Percentiles rank a stretch among this genome's conserved stretches.
phyloP scores from a whole-genome alignment of 92 coral and sea anemone species.

The Epizoanthus ramosus region DNA sequence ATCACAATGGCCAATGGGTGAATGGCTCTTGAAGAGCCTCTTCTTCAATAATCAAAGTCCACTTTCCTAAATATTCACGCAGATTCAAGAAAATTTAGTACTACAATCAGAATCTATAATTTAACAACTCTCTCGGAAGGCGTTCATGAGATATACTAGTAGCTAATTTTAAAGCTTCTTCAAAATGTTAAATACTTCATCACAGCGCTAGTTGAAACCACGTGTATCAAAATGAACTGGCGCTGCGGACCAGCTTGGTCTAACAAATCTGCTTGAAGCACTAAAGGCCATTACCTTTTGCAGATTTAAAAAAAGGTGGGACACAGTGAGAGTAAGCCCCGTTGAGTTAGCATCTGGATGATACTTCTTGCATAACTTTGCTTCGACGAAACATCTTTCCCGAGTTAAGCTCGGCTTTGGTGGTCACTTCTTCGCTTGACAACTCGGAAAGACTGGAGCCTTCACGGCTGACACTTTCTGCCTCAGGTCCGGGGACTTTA shows the following conservation, averaged over 20 bases:
- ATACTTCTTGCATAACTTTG: conserved; percentile 94
- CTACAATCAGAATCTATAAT: too few relatives aligned
- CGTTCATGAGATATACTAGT: too few relatives aligned
- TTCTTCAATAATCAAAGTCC: too few relatives aligned
- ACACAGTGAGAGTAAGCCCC: conserved; percentile 99
- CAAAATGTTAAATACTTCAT: too few relatives aligned
- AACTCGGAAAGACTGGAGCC: conserved; percentile 78
- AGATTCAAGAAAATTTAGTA: too few relatives aligned
- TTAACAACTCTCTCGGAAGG: too few relatives aligned
- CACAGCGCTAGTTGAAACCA: neutral
- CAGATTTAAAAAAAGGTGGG: conserved; percentile 91
- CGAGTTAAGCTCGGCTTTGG: conserved; percentile 73
- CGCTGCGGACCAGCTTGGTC: too few relatives aligned
- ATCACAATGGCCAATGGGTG: too few relatives aligned
- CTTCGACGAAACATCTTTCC: conserved; percentile 93
- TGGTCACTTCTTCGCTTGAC: conserved; percentile 78
- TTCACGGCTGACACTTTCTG: conserved; percentile 97
- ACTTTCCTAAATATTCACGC: too few relatives aligned
- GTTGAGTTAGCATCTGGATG: conserved; percentile 82
- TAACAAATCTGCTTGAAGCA: conserved; percentile 27
- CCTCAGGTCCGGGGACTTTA: conserved; percentile 99
- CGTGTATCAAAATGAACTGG: neutral
- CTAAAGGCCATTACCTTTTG: conserved; percentile 81
- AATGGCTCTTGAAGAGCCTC: too few relatives aligned
- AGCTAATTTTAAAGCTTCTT: too few relatives aligned